Conservation (phyloP, 2,797 vertebrate genomes). For the Alcedo atthis region DNA sequence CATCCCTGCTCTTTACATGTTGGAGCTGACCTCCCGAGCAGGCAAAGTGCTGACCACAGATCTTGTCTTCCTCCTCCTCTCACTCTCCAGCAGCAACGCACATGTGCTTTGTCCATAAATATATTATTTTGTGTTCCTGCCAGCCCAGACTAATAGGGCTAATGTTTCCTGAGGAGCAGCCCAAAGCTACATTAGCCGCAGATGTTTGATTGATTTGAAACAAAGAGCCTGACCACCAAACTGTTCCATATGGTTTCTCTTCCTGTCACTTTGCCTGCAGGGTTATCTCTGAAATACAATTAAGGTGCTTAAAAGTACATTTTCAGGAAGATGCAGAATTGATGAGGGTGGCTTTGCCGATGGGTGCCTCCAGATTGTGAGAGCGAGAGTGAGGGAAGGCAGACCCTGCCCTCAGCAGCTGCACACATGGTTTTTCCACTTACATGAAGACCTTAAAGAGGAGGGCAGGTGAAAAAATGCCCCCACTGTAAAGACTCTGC, state of each 20-base stretch:
- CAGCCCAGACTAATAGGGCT: constrained; percentile 93
- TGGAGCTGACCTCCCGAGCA: constrained; percentile 34
- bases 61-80: constrained; percentile 57
- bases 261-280: constrained; percentile 94
- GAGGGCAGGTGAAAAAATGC: constrained; percentile 3
- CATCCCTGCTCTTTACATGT: neutral
- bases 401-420: constrained; percentile 47
- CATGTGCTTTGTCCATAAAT: constrained; percentile 85
- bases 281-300: constrained; percentile 99
- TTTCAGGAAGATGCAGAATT: constrained; percentile 94
- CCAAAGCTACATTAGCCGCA: constrained; percentile 95
- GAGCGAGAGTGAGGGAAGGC: constrained; percentile 69
- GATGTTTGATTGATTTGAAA: constrained; percentile 97
- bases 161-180: constrained; percentile 99
- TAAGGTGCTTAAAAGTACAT: constrained; percentile 96
- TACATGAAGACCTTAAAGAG: neutral
- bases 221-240: constrained; percentile 87
- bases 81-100: constrained; percentile 72
- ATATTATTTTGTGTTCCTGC: constrained; percentile 88
- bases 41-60: constrained; percentile 78
- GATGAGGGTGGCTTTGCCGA: constrained; percentile 86
- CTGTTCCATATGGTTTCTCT: constrained; percentile 88
- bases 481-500: neutral
- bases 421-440: constrained; percentile 7
- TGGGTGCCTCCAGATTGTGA: constrained; percentile 80